Evolutionary conservation across 2,797 vertebrate genomes (phyloP), one percentile per base, ranked within the genome.

Genomic region (Pampus argenteus): DNA sequence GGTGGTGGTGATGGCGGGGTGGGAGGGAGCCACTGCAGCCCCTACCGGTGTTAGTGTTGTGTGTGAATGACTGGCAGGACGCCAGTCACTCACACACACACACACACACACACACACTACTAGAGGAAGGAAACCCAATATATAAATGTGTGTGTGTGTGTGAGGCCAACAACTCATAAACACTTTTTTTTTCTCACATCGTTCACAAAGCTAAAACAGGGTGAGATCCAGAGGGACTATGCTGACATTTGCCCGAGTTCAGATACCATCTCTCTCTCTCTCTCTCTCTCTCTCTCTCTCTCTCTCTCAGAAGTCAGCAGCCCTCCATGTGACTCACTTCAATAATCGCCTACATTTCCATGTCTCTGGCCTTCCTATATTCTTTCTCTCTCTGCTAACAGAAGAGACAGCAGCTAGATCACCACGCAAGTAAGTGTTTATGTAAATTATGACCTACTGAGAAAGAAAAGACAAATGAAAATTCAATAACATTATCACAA

Each of bases 1-100:
- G 62, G 91, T 89, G 92, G 92, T 85, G 91, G 91, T 3, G 31
- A 38, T 84, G 89, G 71, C 87, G 89, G 87, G 92, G 89, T 88
- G 90, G 89, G 89, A 87, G 87, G 52, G 40, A 44, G 66, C 92
- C 93, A 89, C 83, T 82, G 79, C 89, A 92, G 89, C 50, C 92
- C 93, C 91, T 90, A 84, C 78, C n/a, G n/a, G n/a, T n/a, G n/a
- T n/a, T n/a, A n/a, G n/a, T n/a, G n/a, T n/a, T n/a, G n/a, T n/a
- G n/a, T n/a, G n/a, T n/a, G n/a, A n/a, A n/a, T n/a, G n/a, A n/a
- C n/a, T n/a, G n/a, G n/a, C n/a, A n/a, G n/a, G n/a, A n/a, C n/a
- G n/a, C 95, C 95, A 94, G 86, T 90, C 88, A 67, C 58, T 62
- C 54, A 31, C 50, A 72, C 42, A 71, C 76, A 67, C 31, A 80